Conservation (phyloP, 2,888 invertebrate genomes). For the Morpho deidamia region DNA sequence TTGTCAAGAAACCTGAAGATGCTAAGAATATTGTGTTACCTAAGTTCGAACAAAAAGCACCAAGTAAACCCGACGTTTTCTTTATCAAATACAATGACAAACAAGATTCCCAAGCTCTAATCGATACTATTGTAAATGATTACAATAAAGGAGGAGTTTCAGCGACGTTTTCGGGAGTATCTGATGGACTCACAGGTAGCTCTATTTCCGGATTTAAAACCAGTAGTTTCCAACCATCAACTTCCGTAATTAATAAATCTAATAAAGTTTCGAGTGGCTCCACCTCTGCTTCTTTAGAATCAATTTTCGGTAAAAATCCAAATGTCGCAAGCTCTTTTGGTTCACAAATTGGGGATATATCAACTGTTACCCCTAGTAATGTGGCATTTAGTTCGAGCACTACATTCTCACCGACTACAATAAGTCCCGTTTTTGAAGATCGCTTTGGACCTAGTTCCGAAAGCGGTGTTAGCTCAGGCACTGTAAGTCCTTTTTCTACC, state of each 20-base stretch:
- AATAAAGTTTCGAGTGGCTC: slow-evolving; percentile 2
- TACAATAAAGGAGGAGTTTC: slow-evolving; percentile 43
- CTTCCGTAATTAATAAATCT: slow-evolving; percentile 3
- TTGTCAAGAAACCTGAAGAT: slow-evolving; percentile 87
- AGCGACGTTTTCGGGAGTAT: slow-evolving; percentile 23
- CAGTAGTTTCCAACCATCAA: slow-evolving; percentile 6
- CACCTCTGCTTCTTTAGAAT: slow-evolving; percentile 7
- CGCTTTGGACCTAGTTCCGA: slow-evolving; percentile 9
- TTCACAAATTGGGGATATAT: slow-evolving; percentile 7
- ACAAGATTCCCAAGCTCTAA: slow-evolving; percentile 64
- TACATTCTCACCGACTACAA: slow-evolving; percentile 8
- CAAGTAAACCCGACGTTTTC: slow-evolving; percentile 87
- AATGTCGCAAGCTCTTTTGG: neutral
- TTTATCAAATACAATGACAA: slow-evolving; percentile 88
- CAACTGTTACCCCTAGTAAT: slow-evolving; percentile 23
- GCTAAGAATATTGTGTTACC: slow-evolving; percentile 82
- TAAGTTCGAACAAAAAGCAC: slow-evolving; percentile 82
- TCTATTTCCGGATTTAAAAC: slow-evolving; percentile 13
- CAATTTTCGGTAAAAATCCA: slow-evolving; percentile 5
- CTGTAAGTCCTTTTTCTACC: neutral
- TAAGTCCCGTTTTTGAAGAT: slow-evolving; percentile 1
- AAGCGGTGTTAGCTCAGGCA: neutral
- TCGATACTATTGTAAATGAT: slow-evolving; percentile 64
- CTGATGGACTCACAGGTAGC: slow-evolving; percentile 5
- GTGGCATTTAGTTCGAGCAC: slow-evolving; percentile 5